Evolutionary conservation across 2,113 vertebrate genomes (phyloP).

Genomic region (Okapia johnstoni): DNA sequence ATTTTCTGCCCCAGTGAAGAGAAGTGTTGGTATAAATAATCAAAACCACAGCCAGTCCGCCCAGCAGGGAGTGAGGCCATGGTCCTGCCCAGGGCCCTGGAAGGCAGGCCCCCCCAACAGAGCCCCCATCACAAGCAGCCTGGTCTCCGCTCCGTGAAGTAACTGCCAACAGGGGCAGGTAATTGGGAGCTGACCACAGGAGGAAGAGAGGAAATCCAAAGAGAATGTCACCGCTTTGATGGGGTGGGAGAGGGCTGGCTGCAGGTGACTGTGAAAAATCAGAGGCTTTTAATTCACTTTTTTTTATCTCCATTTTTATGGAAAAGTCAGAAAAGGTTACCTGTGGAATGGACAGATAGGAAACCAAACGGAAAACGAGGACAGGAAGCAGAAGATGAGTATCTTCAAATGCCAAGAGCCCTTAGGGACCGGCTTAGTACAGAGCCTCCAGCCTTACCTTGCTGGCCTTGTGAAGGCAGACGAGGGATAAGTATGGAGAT

Average conservation of each 20-base stretch:
- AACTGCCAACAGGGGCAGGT: neutral
- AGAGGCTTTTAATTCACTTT: neutral
- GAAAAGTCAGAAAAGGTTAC: neutral
- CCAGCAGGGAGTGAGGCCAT: accelerated
- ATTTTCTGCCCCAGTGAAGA: constrained; percentile 31
- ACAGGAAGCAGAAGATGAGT: neutral
- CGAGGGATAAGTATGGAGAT: neutral
- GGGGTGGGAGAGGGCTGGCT: neutral
- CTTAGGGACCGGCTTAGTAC: neutral
- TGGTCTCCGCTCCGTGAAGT: accelerated
- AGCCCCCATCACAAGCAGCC: neutral
- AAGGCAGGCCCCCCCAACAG: neutral
- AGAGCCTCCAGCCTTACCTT: neutral
- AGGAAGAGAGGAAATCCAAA: neutral
- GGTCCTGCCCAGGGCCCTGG: neutral
- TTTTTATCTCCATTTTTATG: neutral
- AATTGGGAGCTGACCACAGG: neutral
- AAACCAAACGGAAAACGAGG: neutral
- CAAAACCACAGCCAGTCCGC: neutral
- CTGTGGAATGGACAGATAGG: neutral
- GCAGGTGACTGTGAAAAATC: neutral
- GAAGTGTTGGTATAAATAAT: neutral
- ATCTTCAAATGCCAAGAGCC: neutral
- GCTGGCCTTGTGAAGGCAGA: neutral
- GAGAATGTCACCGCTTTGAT: neutral